Evolutionary conservation across 2,113 vertebrate species (phyloP), one percentile per base, ranked within the genome.

Genomic region (Sapayoa aenigma): DNA sequence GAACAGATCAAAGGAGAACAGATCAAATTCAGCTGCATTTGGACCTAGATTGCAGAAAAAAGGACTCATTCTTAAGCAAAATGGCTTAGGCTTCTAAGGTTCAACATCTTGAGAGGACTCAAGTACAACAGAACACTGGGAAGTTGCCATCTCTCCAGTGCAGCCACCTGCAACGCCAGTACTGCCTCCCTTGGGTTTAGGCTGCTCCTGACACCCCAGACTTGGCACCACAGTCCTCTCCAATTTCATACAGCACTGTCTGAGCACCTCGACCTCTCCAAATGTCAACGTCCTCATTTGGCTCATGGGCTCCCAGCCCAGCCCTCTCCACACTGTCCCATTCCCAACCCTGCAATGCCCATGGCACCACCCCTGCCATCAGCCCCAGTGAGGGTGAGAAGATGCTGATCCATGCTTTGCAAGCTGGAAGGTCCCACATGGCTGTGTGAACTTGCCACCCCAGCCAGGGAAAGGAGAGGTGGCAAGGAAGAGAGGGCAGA

Each of bases 1-100:
- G 93, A 81, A 93, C 85, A 92, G 85, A 95, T 96, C 94, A 96
- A 96, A 97, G 93, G 79, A 90, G 76, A 92, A n/a, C 52, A 90
- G 88, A 94, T 72, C 88, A 92, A 90, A 96, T 95, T 86, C 80
- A 81, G 83, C 88, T 46, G 90, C 88, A 78, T 95, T 95, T 78
- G 92, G 90, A 37, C 73, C 49, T 47, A 72, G 73, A 95, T 31
- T 90, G 92, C 73, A 81, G 89, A 86, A 94, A 95, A 96, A 94
- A 90, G 86, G 86, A 44, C 50, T 88, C 52, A 52, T 95, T 92
- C 93, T 95, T 95, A 93, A 81, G 68, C 91, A 94, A 95, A 96
- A 94, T 23, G 39, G 63, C 86, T 81, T 5, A 0, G 46, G 47
- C 73, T 93, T 89, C 83, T 78, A 35, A 76, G 71, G 82, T 91